Percentiles rank a stretch among this genome's conserved stretches.
phyloP scores from a whole-genome alignment of 1,140 invertebrate species.

The Brachionus sp. region DNA sequence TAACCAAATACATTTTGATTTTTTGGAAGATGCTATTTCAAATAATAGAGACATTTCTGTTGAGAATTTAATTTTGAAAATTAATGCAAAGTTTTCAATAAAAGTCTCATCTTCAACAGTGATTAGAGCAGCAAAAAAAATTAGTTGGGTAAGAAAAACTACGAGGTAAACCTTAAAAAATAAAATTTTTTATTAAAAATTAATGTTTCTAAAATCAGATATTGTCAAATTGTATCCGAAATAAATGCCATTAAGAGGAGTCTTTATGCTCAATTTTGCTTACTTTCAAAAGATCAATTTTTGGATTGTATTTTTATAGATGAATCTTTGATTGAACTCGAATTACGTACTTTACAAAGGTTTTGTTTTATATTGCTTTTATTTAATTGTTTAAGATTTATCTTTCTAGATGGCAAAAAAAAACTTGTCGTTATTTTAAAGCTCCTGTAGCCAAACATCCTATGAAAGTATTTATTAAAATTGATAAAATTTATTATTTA shows the following conservation, averaged over 20 bases:
- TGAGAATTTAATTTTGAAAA: conserved; percentile 20
- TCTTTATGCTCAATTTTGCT: conserved; percentile 6
- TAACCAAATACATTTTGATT: conserved; percentile 11
- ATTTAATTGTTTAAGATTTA: conserved; percentile 1
- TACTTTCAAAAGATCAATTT: conserved; percentile 8
- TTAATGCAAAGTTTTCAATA: not conserved
- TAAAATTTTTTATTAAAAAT: not conserved
- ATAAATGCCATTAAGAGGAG: not conserved
- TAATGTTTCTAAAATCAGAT: not conserved
- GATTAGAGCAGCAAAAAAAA: not conserved
- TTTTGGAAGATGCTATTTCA: conserved; percentile 8
- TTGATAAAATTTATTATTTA: not conserved
- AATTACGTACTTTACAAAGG: conserved; percentile 18
- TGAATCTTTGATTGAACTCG: conserved; percentile 8
- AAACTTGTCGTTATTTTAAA: conserved; percentile 5
- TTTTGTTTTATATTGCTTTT: not conserved
- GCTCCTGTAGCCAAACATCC: conserved; percentile 2
- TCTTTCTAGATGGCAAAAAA: conserved; percentile 1
- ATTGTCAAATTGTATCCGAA: conserved; percentile 13
- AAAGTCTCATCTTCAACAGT: not conserved
- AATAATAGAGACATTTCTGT: conserved; percentile 3
- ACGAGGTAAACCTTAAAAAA: not conserved
- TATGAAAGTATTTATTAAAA: not conserved
- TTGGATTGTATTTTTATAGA: conserved; percentile 14
- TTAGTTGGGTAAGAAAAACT: not conserved